Evolutionary conservation across 2,888 invertebrate genomes (phyloP).

Genomic region (Shargacucullia verbasci): DNA sequence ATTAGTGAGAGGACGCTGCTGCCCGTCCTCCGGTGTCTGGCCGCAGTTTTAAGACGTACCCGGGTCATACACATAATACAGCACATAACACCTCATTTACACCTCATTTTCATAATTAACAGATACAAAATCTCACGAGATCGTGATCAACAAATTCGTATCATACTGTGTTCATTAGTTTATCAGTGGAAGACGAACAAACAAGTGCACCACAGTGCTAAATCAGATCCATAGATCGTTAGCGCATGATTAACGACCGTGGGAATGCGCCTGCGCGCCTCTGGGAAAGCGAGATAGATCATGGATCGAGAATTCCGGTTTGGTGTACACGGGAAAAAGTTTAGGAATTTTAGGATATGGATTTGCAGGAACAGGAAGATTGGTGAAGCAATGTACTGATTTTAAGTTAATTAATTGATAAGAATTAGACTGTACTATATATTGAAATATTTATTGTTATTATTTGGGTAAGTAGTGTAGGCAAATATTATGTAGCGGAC

Average conservation of each 20-base stretch:
- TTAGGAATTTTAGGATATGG: slow-evolving; percentile 34
- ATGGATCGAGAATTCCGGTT: slow-evolving; percentile 50
- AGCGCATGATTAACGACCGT: slow-evolving; percentile 68
- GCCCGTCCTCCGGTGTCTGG: too few species aligned
- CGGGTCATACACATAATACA: too few species aligned
- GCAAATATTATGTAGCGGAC: too few species aligned
- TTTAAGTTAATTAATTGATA: too few species aligned
- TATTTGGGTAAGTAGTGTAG: too few species aligned
- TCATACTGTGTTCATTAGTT: slow-evolving; percentile 53
- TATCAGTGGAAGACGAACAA: slow-evolving; percentile 51
- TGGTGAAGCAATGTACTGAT: not conserved
- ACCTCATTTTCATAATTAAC: slow-evolving; percentile 22
- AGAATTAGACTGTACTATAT: too few species aligned
- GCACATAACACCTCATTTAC: too few species aligned
- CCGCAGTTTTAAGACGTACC: too few species aligned
- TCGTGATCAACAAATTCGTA: slow-evolving; percentile 35
- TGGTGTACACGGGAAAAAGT: slow-evolving; percentile 37
- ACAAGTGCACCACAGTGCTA: slow-evolving; percentile 59
- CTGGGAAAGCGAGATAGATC: slow-evolving; percentile 57
- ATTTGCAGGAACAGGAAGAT: slow-evolving; percentile 1
- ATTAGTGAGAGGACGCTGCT: too few species aligned
- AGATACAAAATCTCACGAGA: slow-evolving; percentile 31
- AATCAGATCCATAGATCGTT: slow-evolving; percentile 66
- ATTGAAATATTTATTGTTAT: too few species aligned
- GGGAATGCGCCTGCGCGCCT: slow-evolving; percentile 61